Evolutionary conservation across 2,113 vertebrate species (phyloP), one percentile per base, ranked within the genome.

Genomic region (Piliocolobus tephrosceles): DNA sequence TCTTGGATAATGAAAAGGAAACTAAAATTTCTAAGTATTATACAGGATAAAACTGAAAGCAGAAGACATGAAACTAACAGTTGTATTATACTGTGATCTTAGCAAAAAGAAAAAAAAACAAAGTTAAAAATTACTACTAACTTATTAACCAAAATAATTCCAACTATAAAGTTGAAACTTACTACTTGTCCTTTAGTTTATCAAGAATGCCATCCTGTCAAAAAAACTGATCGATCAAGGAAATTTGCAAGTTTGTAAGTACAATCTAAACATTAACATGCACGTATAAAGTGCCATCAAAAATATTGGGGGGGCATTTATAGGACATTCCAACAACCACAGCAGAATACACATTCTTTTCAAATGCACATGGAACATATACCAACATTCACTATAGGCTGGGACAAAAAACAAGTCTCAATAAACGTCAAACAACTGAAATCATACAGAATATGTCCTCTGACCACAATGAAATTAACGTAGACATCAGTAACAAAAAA

Each of bases 1-100:
- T 91, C 57, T 96, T 92, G 91, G 50, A 92, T 50, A 94, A 81
- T 92, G 43, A 96, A 95, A 72, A 92, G 76, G 82, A 98, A 96
- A 94, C 66, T 81, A 96, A 72, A n/a, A 81, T 87, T 97, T 91
- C 52, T 83, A 96, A 95, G 64, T 88, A 88, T 85, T 89, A 93
- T 45, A 81, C 45, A 96, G 81, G 50, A 92, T 55, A 95, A 96
- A 96, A 55, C n/a, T 95, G 23, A 95, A 97, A 89, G 75, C 12
- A 96, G 92, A 91, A 86, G 58, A 91, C n/a, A 87, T 78, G n/a
- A 96, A 95, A 84, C 35, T 83, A 95, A 95, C 10, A 84, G 68
- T 57, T 76, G 45, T 50, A 40, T 64, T 96, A 50, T 55, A 81
- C 14, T 92, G 68, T 64, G 66, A 72, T 5, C 35, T 45, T 70